Conservation (phyloP, 2,797 vertebrate genomes). For the Synaphobranchus kaupii region DNA sequence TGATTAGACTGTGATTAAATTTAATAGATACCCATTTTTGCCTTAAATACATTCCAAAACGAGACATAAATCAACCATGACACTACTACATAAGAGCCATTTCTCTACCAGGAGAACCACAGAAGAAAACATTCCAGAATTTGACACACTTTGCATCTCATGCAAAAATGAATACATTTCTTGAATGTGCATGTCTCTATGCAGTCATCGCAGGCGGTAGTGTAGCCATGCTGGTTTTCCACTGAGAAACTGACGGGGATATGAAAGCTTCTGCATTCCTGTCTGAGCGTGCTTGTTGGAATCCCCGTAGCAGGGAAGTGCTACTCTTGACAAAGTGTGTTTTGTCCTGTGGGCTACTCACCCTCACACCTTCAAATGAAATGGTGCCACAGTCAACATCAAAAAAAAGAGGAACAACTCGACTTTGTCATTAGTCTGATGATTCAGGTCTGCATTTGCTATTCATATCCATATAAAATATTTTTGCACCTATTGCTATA, state of each 20-base stretch:
- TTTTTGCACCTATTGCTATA: background rate
- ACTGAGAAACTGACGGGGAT: background rate
- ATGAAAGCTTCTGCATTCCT: background rate
- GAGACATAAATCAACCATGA: background rate
- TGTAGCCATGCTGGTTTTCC: background rate
- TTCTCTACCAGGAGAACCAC: background rate
- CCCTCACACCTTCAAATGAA: background rate
- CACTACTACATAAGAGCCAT: background rate
- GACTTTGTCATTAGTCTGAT: background rate
- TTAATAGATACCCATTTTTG: background rate
- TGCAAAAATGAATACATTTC: background rate
- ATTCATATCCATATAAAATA: background rate
- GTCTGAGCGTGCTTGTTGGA: background rate
- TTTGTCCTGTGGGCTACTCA: background rate
- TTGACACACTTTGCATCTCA: background rate
- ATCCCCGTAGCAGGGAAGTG: background rate
- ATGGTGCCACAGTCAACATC: background rate
- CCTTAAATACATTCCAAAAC: background rate
- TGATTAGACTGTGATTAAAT: background rate
- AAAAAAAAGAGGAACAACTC: background rate
- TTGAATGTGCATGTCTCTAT: background rate
- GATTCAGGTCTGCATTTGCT: background rate
- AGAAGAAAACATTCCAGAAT: background rate
- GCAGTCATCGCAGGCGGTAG: background rate
- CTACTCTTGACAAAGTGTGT: background rate